Evolutionary conservation across 2,113 vertebrate species (phyloP).

Genomic region (Cygnus buccinator): DNA sequence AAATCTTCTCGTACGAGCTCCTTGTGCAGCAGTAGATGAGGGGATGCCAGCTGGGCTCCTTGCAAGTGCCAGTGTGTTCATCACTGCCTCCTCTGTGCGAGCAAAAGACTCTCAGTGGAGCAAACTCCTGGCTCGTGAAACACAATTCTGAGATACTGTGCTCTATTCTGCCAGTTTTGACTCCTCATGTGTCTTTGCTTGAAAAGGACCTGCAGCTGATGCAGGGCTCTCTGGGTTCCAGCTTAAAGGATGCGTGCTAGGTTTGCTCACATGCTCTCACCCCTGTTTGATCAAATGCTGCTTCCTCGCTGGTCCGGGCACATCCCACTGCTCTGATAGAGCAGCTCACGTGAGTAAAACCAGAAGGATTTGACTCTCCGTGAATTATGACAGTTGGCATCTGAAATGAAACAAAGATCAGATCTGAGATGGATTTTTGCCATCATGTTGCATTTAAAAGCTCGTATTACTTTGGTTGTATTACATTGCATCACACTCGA

Average conservation of each 20-base stretch:
- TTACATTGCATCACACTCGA: constrained; percentile 56
- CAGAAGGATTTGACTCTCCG: background rate
- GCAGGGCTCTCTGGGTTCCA: background rate
- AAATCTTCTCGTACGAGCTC: background rate
- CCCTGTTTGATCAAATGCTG: rapidly evolving
- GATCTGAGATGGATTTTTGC: constrained; percentile 53
- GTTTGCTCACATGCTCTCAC: background rate
- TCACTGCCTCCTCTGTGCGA: background rate
- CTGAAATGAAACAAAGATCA: constrained; percentile 34
- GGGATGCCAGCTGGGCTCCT: background rate
- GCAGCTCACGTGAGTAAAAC: background rate
- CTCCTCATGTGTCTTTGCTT: background rate
- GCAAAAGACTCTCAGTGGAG: background rate
- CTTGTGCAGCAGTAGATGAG: background rate
- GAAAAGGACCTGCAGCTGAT: background rate
- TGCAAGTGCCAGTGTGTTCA: background rate
- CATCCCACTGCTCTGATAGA: background rate
- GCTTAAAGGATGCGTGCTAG: background rate
- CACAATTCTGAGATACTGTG: rapidly evolving
- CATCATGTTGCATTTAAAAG: constrained; percentile 72
- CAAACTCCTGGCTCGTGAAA: background rate
- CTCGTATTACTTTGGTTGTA: constrained; percentile 60
- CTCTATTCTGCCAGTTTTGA: background rate
- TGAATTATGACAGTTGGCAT: constrained; percentile 45
- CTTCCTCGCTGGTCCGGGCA: background rate